Conservation (phyloP, 1,140 invertebrate genomes). For the Himalopsyche phryganea region DNA sequence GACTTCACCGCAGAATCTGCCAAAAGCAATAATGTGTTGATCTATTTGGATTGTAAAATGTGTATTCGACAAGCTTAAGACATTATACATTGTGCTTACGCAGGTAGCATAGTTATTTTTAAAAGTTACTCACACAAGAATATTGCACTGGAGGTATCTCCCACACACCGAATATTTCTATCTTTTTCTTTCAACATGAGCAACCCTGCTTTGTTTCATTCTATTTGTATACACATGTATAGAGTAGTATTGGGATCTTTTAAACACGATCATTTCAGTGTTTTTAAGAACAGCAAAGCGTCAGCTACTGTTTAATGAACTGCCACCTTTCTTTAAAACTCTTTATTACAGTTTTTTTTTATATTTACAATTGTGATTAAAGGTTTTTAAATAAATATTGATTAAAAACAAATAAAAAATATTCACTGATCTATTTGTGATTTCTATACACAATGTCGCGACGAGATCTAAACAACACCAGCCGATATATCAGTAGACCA, state of each 20-base stretch:
- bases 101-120: conserved; percentile 5
- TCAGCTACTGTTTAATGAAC: neutral
- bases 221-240: neutral
- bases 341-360: no score
- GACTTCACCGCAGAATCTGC: no score
- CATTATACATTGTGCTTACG: neutral
- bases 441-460: conserved; percentile 2
- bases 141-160: neutral
- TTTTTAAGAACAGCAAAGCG: neutral
- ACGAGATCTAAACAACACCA: neutral
- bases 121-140: neutral
- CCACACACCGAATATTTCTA: conserved; percentile 1
- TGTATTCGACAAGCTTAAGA: no score
- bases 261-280: neutral
- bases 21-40: no score
- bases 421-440: neutral
- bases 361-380: no score
- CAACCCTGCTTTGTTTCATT: neutral
- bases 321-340: neutral
- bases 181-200: neutral
- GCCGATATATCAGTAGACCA: neutral
- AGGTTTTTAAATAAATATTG: neutral
- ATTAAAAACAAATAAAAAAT: no score
- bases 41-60: no score
- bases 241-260: neutral